A percentile compares a stretch with the other conserved stretches of the same genome.
Evolutionary conservation across 2,797 vertebrate genomes (phyloP).

Genomic region (Gouania willdenowi): DNA sequence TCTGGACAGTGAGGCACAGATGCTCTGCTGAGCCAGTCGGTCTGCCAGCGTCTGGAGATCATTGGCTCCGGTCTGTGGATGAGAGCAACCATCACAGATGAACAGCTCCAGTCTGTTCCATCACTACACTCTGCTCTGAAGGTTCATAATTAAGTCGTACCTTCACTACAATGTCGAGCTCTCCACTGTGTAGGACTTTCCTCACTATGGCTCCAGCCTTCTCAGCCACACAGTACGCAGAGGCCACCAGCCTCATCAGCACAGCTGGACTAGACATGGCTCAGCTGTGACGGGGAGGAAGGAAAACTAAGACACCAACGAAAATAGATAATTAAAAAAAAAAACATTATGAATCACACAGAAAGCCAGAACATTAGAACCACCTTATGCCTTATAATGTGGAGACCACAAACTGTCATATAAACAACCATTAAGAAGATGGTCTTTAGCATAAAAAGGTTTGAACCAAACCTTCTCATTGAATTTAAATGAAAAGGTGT

Average conservation of each 20-base stretch:
- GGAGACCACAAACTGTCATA: no score
- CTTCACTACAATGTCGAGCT: slow-evolving; percentile 93
- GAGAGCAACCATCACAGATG: background rate
- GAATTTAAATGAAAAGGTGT: no score
- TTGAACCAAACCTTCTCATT: no score
- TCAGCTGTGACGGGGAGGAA: no score
- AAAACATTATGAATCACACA: no score
- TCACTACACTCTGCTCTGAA: background rate
- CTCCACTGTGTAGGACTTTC: slow-evolving; percentile 84
- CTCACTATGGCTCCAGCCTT: slow-evolving; percentile 86
- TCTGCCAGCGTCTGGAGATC: slow-evolving; percentile 97
- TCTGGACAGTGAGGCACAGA: slow-evolving; percentile 86
- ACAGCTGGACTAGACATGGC: slow-evolving; percentile 82
- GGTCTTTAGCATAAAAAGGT: no score
- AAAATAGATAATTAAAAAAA: no score
- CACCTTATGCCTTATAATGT: no score
- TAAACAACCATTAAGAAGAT: no score
- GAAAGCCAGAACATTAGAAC: no score
- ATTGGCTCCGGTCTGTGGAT: slow-evolving; percentile 80
- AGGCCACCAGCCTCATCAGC: slow-evolving; percentile 87
- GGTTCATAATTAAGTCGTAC: slow-evolving; percentile 50
- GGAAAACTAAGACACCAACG: no score
- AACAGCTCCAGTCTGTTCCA: no score
- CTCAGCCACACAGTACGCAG: slow-evolving; percentile 82
- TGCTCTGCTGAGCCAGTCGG: slow-evolving; percentile 90